Base-by-base conservation (phyloP, 2,113 vertebrate genomes). In the Calcarius ornatus region DNA sequence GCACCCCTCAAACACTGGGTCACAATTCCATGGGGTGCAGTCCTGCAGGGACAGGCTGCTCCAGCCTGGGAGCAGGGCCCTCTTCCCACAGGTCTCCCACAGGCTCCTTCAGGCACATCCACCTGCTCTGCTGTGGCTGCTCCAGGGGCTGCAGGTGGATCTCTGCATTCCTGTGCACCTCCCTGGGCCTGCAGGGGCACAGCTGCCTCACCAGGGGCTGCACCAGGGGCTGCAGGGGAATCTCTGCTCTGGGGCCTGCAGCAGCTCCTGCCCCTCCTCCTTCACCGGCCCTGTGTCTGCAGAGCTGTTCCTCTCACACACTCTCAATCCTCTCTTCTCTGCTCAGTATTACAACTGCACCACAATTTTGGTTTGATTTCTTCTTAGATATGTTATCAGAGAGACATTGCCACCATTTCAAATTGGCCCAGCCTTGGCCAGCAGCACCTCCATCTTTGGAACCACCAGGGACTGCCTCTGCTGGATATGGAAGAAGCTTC, bases 241-340 rank as follows among this genome's bases (percentile, higher is more conserved):
- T 51, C 37, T 6, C 9, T 0, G 24, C 5, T 19, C 31, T 1
- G 2, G 54, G 1, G 0, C 20, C 56, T 35, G 45, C 31, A 31
- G 24, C 66, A 61, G 1, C 27, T 71, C 25, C 38, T 82, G 12
- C 21, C 21, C 33, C 14, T 31, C 14, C 27, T 54, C 4, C 57
- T 21, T 3, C 81, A 18, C 27, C 54, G 27, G 14, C 47, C 27
- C 37, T 33, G 47, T 22, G 33, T 3, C 48, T 84, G 17, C 11
- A 40, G 18, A 1, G 16, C 1, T 63, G 28, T 9, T 57, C 12
- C 0, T 14, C 24, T 57, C 1, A 65, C 10, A 4, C 40, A 15
- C 2, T 57, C 35, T 57, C 4, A 40, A 7, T 4, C 10, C 10
- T 1, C 6, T 19, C 20, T 35, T 8, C 22, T 63, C 22, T 72